Conservation (phyloP, 2,797 vertebrate genomes). For the Octomys mimax region DNA sequence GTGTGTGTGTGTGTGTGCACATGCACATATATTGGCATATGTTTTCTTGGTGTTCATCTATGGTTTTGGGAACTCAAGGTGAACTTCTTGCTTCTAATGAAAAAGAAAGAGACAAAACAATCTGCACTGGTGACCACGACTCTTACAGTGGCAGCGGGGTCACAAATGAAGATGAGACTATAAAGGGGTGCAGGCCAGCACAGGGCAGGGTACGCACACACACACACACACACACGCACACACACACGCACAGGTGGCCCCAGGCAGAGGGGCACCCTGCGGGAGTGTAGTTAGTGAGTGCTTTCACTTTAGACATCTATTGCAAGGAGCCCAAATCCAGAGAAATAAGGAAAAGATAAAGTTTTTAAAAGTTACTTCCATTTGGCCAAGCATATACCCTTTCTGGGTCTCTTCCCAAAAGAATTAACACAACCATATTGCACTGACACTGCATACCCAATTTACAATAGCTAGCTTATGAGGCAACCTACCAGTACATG, state of each 20-base stretch:
- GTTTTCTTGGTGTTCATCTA: conserved; percentile 4
- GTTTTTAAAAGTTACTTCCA: background rate
- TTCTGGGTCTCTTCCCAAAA: no score
- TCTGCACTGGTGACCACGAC: background rate
- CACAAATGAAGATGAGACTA: background rate
- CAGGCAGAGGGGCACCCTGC: accelerated
- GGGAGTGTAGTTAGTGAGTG: background rate
- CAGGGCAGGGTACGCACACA: accelerated
- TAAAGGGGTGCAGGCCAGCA: background rate
- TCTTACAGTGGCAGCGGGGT: background rate
- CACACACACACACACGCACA: no score
- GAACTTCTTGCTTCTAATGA: background rate
- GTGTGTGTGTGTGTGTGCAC: no score
- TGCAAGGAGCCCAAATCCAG: background rate
- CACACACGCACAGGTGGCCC: no score
- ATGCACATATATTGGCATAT: background rate
- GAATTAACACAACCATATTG: background rate
- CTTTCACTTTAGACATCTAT: background rate
- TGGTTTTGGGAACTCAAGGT: background rate
- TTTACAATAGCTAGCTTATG: background rate
- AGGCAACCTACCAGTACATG: background rate
- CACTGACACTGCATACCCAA: background rate
- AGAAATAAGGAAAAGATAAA: conserved; percentile 12
- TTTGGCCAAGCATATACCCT: background rate
- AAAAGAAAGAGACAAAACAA: background rate